These are phyloP conservation scores for Enteromius treurensis DNA, from an alignment of 2,797 vertebrate species.

Conservation along the genomic window DNA sequence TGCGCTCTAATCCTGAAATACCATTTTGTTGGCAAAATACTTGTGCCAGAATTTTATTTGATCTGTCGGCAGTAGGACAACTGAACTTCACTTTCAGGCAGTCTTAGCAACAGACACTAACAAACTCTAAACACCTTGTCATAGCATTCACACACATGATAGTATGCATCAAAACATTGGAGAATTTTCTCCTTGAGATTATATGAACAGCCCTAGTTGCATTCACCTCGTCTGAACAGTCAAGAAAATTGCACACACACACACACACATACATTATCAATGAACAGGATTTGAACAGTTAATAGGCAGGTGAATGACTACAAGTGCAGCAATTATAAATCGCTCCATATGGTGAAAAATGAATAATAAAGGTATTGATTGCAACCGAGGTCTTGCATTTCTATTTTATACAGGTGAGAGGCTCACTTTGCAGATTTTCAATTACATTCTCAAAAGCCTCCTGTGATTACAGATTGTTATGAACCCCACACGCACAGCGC, in stretches of 20 bases:
- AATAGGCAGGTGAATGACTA: constrained; percentile 23
- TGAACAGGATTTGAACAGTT: constrained; percentile 22
- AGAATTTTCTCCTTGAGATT: neutral
- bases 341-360: neutral
- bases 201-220: too few species aligned
- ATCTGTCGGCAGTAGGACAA: constrained; percentile 33
- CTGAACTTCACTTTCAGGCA: constrained; percentile 9
- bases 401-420: constrained; percentile 39
- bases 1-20: constrained; percentile 55
- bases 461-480: constrained; percentile 55
- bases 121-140: constrained; percentile 28
- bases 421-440: constrained; percentile 47
- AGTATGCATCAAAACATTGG: constrained; percentile 11
- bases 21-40: constrained; percentile 57
- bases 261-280: neutral
- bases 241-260: neutral
- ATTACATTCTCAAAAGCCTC: constrained; percentile 54
- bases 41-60: constrained; percentile 43
- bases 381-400: constrained; percentile 43
- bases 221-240: too few species aligned
- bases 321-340: constrained; percentile 15
- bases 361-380: constrained; percentile 38
- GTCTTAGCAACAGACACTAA: constrained; percentile 24
- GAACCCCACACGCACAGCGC: constrained; percentile 40
- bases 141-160: neutral